These are phyloP conservation scores for Diabrotica balteata DNA, from an alignment of 2,888 invertebrate species.

Conservation along the genomic window DNA sequence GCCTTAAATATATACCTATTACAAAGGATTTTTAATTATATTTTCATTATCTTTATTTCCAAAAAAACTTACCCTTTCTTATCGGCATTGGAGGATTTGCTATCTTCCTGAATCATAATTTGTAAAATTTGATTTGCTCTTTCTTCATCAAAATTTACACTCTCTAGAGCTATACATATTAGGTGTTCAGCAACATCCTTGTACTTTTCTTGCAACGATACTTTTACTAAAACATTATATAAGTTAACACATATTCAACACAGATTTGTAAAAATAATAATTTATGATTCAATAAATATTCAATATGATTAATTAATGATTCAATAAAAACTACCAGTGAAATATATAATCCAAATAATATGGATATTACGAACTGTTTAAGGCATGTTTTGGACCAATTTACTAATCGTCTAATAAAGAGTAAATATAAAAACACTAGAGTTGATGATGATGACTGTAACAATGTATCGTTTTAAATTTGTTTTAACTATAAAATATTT, in stretches of 20 bases:
- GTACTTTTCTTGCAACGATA: slow-evolving; percentile 74
- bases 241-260: neutral
- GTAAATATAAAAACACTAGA: too few species aligned
- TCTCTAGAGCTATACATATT: slow-evolving; percentile 84
- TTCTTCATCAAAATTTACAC: slow-evolving; percentile 84
- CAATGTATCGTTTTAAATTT: too few species aligned
- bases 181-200: slow-evolving; percentile 80
- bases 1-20: too few species aligned
- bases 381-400: too few species aligned
- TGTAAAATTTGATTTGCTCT: slow-evolving; percentile 81
- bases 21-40: too few species aligned
- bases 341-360: neutral
- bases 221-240: slow-evolving; percentile 67
- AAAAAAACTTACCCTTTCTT: slow-evolving; percentile 47
- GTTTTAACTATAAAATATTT: too few species aligned
- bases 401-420: too few species aligned
- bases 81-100: slow-evolving; percentile 33
- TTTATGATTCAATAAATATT: too few species aligned
- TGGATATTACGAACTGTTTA: neutral
- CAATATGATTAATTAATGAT: too few species aligned
- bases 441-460: too few species aligned
- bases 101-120: slow-evolving; percentile 74
- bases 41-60: neutral
- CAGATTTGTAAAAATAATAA: too few species aligned
- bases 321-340: neutral